Evolutionary conservation across 2,888 invertebrate genomes (phyloP), one percentile per base, ranked within the genome.

Genomic region (Clepsis dumicolana): DNA sequence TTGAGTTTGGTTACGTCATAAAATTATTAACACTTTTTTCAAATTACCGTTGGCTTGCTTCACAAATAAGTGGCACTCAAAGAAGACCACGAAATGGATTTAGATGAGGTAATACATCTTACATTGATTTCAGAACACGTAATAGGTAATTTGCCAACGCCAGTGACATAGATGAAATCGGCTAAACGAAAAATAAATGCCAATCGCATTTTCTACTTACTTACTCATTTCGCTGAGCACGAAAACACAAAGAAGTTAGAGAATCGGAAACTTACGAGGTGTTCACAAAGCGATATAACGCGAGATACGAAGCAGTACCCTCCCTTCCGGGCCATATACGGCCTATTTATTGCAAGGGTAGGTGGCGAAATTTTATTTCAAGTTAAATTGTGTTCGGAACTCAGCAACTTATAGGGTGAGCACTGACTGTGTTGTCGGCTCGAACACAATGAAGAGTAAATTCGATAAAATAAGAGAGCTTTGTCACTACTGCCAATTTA

Each of bases 311-410:
- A 77, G 72, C 66, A 61, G 72, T 75, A 75, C 80, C 86, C 83
- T 82, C 85, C 80, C 80, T 88, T 89, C 86, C 86, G 82, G 82
- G 75, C 83, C 89, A 87, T 91, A 89, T 89, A 89, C 86, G 79
- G 77, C 81, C 83, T 82, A 87, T 89, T 87, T 87, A 85, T 82
- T 81, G 86, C 77, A 85, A 80, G 81, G 89, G 67, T 67, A 67
- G 91, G 88, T 87, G 88, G 82, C 87, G 86, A 89, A 90, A 91
- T 91, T 91, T 91, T 91, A 91, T 92, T 92, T 89, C 86, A 87
- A 91, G 87, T 92, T 90, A 91, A 92, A 93, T 92, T 90, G 90
- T 90, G 88, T 90, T 91, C 82, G 81, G 86, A 82, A 86, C 85
- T 87, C 86, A 84, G 84, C 83, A 85, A 86, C 85, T 87, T 88